Evolutionary conservation across 2,888 invertebrate species (phyloP), one percentile per base, ranked within the genome.

Genomic region (Sisyra terminalis): DNA sequence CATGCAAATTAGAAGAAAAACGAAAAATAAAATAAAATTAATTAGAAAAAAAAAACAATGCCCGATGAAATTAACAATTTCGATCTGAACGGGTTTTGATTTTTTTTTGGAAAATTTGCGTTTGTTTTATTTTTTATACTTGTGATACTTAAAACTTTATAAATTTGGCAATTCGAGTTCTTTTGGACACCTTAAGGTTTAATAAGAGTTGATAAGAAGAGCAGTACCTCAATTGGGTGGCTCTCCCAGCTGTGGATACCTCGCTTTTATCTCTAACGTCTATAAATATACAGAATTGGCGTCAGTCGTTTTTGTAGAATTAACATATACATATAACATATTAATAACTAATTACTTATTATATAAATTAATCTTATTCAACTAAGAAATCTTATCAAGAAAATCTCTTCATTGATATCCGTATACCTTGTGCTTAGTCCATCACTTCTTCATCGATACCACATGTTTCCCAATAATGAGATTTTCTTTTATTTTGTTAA

Each of bases 241-340:
- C 49, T 68, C 68, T 66, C 67, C 69, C 66, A 57, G 69, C 65
- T 66, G 68, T 64, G 66, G 69, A 66, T 67, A 67, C 67, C 69
- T 66, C 67, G 69, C 67, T 66, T 67, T 67, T 66, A 69, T 67
- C 69, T 68, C 67, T 68, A 69, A 69, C 68, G 68, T 69, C 69
- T 69, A 69, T 69, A 69, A 69, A 69, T 69, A 69, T 63, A 69
- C 48, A 68, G 67, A 69, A 69, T 45, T 15, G 31, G 17, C 37
- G 30, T 43, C 29, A 41, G 41, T 41, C 41, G 34, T 17, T 34
- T 32, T 32, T 32, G 32, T 13, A 32, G 14, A 32, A 32, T 32
- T 14, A 32, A 32, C n/a, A 32, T 32, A 14, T n/a, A 32, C n/a
- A 32, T 32, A 32, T n/a, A 13, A 32, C 32, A 32, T 4, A 13